Evolutionary conservation across 2,113 vertebrate species (phyloP).

Genomic region (Phoxinus phoxinus): DNA sequence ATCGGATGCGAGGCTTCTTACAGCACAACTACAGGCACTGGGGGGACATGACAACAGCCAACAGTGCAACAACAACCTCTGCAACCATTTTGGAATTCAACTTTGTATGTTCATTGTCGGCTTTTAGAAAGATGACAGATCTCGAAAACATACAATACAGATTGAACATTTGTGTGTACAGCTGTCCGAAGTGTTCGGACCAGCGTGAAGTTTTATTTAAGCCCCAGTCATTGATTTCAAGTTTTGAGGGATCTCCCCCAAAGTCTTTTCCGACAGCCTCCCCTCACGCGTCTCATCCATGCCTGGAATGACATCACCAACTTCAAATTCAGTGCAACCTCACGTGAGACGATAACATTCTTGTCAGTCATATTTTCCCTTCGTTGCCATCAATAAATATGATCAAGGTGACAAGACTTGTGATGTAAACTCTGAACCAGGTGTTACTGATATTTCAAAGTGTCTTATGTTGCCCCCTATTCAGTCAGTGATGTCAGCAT

Average conservation of each 20-base stretch:
- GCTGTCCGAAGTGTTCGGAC: not conserved
- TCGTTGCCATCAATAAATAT: not conserved
- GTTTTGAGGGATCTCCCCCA: slow-evolving; percentile 54
- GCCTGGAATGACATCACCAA: slow-evolving; percentile 48
- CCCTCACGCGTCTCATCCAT: slow-evolving; percentile 50
- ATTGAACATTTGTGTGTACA: not conserved
- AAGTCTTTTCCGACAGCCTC: slow-evolving; percentile 48
- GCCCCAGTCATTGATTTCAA: slow-evolving; percentile 37
- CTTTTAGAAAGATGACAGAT: slow-evolving; percentile 29
- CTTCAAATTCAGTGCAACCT: slow-evolving; percentile 15
- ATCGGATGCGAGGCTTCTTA: slow-evolving; percentile 83
- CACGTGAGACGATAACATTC: not conserved
- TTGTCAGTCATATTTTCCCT: not conserved
- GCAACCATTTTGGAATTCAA: slow-evolving; percentile 88
- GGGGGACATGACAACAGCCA: slow-evolving; percentile 88
- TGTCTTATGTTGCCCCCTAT: slow-evolving; percentile 33
- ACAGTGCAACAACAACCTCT: slow-evolving; percentile 88
- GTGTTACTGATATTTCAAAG: slow-evolving; percentile 12
- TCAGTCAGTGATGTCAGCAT: slow-evolving; percentile 14
- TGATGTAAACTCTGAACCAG: not conserved
- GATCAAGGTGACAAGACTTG: not conserved
- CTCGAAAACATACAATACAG: not conserved
- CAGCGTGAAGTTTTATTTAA: not conserved
- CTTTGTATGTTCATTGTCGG: slow-evolving; percentile 57
- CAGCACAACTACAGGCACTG: slow-evolving; percentile 93